Percentiles rank a stretch among this genome's conserved stretches.
Evolutionary conservation across 2,888 invertebrate genomes (phyloP).

Genomic region (Abscondita cerata): DNA sequence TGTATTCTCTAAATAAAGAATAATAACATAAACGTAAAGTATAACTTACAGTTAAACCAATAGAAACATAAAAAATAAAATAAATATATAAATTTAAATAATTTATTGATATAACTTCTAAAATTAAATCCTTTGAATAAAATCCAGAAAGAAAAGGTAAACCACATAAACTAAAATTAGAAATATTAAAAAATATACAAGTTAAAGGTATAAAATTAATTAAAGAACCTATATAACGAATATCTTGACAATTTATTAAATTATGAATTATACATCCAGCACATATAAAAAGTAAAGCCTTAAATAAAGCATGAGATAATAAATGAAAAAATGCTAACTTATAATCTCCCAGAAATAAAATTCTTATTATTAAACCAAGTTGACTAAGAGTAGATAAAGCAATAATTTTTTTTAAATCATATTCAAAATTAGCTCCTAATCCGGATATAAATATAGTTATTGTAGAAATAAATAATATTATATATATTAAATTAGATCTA

Average conservation of each 20-base stretch:
- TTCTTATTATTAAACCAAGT: conserved; percentile 55
- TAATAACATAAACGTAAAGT: conserved; percentile 65
- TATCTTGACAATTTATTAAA: conserved; percentile 70
- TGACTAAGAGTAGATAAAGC: conserved; percentile 79
- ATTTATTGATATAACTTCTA: conserved; percentile 63
- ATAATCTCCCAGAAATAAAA: conserved; percentile 58
- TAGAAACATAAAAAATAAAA: conserved; percentile 65
- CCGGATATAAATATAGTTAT: conserved; percentile 69
- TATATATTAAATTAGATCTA: conserved; percentile 55
- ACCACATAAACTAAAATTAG: conserved; percentile 69
- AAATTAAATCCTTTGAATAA: conserved; percentile 71
- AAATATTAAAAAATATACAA: conserved; percentile 70
- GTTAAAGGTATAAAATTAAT: conserved; percentile 62
- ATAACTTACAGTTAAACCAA: conserved; percentile 66
- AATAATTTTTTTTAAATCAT: conserved; percentile 81
- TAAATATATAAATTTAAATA: conserved; percentile 64
- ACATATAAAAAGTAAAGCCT: conserved; percentile 74
- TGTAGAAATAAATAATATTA: conserved; percentile 62
- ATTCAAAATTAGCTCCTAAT: conserved; percentile 68
- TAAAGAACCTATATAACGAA: conserved; percentile 66
- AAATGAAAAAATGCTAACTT: conserved; percentile 75
- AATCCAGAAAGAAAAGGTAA: conserved; percentile 69
- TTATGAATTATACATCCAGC: conserved; percentile 74
- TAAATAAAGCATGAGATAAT: conserved; percentile 75
- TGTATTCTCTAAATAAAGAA: conserved; percentile 61